Evolutionary conservation across 2,888 invertebrate genomes (phyloP).

Genomic region (Rotaria macrura): DNA sequence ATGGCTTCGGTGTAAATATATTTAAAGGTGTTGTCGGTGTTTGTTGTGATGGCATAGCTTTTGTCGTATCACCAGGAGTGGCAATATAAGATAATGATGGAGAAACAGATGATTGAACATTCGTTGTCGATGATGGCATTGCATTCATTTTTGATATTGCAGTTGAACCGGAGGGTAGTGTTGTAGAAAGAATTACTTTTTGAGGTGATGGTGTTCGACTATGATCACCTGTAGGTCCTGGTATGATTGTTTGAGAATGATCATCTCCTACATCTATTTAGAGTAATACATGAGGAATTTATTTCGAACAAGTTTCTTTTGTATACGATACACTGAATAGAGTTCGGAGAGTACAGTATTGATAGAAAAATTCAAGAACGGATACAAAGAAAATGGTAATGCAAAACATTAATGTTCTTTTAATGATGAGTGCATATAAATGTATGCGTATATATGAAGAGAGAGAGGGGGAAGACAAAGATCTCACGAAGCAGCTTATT

Average conservation of each 20-base stretch:
- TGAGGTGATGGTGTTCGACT: constrained; percentile 6
- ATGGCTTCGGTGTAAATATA: constrained; percentile 9
- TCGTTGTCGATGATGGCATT: not conserved
- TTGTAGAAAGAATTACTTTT: not conserved
- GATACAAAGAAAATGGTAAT: not conserved
- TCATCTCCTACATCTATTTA: not conserved
- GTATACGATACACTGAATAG: no score
- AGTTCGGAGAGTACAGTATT: no score
- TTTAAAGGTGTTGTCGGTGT: not conserved
- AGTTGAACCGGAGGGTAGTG: not conserved
- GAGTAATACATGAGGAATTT: not conserved
- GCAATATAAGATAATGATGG: not conserved
- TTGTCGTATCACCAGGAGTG: not conserved
- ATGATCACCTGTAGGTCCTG: not conserved
- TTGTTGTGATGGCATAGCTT: not conserved
- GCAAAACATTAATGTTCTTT: not conserved
- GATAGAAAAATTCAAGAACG: not conserved
- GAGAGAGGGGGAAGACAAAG: no score
- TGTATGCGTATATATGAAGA: no score
- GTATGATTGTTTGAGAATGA: not conserved
- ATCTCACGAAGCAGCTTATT: not conserved
- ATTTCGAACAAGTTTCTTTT: no score
- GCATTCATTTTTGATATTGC: not conserved
- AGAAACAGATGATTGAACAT: not conserved
- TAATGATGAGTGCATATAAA: no score